Evolutionary conservation across 2,113 vertebrate species (phyloP).

Genomic region (Salvelinus namaycush): DNA sequence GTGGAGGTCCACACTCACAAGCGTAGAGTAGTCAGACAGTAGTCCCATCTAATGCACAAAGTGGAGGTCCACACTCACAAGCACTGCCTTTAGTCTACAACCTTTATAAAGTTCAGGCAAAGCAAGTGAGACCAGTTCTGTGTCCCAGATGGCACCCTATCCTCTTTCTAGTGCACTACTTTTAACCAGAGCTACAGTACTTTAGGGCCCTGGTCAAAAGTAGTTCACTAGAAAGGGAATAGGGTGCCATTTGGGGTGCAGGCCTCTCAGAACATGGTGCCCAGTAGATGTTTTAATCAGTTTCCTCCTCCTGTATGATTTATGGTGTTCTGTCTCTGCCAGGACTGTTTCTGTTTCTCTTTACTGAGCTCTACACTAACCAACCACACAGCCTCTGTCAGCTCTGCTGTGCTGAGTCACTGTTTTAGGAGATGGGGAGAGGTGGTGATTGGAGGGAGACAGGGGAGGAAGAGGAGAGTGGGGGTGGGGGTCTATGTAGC

Average conservation of each 20-base stretch:
- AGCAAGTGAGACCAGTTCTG: no score
- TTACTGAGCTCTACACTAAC: constrained; percentile 27
- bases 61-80: no score
- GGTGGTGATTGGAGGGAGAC: neutral
- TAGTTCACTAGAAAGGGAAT: neutral
- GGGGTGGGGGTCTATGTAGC: neutral
- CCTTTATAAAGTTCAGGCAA: no score
- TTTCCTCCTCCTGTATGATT: constrained; percentile 48
- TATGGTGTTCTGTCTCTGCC: constrained; percentile 28
- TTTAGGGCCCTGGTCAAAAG: neutral
- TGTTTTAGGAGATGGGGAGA: constrained; percentile 1
- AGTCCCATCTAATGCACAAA: no score
- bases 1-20: no score
- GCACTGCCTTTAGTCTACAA: no score
- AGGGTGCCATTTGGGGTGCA: neutral
- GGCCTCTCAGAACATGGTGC: neutral
- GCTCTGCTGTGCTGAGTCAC: constrained; percentile 36
- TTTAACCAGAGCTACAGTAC: neutral
- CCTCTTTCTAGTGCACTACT: neutral
- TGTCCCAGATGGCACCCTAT: no score
- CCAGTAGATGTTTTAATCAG: constrained; percentile 41
- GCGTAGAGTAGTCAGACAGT: no score
- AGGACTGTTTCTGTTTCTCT: constrained; percentile 27
- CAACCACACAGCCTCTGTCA: constrained; percentile 15
- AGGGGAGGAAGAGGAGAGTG: neutral